These are phyloP conservation scores for Vanessa cardui DNA, from an alignment of 2,888 invertebrate species.

Conservation along the genomic window DNA sequence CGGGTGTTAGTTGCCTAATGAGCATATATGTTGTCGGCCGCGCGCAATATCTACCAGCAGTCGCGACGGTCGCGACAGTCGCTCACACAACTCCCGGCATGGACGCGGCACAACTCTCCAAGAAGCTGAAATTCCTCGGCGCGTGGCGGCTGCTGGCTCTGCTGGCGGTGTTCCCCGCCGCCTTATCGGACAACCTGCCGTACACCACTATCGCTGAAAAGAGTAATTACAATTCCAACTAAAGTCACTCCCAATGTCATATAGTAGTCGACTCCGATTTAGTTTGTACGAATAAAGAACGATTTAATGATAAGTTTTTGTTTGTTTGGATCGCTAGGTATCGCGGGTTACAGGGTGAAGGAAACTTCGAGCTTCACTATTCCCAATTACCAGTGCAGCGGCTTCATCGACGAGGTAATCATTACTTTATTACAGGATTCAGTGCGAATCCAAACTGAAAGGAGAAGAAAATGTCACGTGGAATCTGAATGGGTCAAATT, in stretches of 20 bases:
- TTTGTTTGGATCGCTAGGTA: neutral
- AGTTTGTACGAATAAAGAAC: too few relatives aligned
- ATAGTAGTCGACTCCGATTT: neutral
- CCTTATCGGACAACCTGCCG: neutral
- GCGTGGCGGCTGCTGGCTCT: neutral
- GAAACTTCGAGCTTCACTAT: slow-evolving; percentile 25
- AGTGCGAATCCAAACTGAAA: too few relatives aligned
- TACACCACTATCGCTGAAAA: slow-evolving; percentile 9
- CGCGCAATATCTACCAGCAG: neutral
- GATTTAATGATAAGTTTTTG: too few relatives aligned
- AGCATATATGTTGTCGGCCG: neutral
- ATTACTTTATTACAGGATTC: neutral
- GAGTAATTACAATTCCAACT: neutral
- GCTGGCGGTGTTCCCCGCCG: neutral
- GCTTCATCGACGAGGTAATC: slow-evolving; percentile 33
- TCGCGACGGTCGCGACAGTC: too few relatives aligned
- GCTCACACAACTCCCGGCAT: neutral
- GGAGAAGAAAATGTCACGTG: too few relatives aligned
- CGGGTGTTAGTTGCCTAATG: neutral
- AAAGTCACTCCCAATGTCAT: neutral
- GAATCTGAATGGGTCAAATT: too few relatives aligned
- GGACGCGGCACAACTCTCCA: neutral
- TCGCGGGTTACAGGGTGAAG: slow-evolving; percentile 9
- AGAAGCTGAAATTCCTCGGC: neutral
- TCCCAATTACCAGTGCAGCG: slow-evolving; percentile 33